Percentiles rank a stretch among this genome's conserved stretches.
Evolutionary conservation across 1,140 invertebrate species (phyloP).

Genomic region (Drosophila paulistorum): DNA sequence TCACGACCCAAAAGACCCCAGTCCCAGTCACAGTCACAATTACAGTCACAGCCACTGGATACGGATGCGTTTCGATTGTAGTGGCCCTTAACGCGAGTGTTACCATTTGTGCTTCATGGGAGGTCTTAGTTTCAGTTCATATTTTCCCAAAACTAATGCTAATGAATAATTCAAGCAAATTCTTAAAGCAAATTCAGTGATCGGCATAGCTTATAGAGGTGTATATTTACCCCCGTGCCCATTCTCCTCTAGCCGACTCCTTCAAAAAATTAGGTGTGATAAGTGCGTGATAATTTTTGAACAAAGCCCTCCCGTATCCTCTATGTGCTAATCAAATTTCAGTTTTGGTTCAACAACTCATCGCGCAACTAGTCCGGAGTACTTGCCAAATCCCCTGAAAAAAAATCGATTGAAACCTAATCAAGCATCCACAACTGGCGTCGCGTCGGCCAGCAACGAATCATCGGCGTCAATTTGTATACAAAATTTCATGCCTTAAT

Average conservation of each 20-base stretch:
- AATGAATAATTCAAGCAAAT: conserved; percentile 19
- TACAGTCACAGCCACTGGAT: conserved; percentile 21
- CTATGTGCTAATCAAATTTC: conserved; percentile 78
- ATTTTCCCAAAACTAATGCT: not conserved
- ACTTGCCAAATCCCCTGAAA: conserved; percentile 1
- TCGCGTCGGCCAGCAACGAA: conserved; percentile 40
- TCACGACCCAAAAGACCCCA: conserved; percentile 6
- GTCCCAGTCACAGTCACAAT: not conserved
- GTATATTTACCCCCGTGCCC: conserved; percentile 20
- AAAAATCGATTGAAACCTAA: conserved; percentile 45
- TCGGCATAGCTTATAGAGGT: conserved; percentile 28
- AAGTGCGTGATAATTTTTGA: conserved; percentile 78
- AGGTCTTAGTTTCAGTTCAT: conserved; percentile 17
- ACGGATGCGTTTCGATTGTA: conserved; percentile 23
- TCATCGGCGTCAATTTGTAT: conserved; percentile 65
- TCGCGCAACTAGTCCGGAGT: conserved; percentile 5
- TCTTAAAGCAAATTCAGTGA: conserved; percentile 13
- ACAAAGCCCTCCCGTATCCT: conserved; percentile 46
- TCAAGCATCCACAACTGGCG: conserved; percentile 56
- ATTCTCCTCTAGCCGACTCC: conserved; percentile 12
- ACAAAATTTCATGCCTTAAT: conserved; percentile 78
- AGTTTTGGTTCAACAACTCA: conserved; percentile 70
- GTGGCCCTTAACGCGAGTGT: conserved; percentile 19
- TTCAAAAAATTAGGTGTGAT: conserved; percentile 63
- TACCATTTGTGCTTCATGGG: conserved; percentile 13